Base-by-base conservation (phyloP, 2,797 vertebrate genomes). In the Macrochelys suwanniensis region DNA sequence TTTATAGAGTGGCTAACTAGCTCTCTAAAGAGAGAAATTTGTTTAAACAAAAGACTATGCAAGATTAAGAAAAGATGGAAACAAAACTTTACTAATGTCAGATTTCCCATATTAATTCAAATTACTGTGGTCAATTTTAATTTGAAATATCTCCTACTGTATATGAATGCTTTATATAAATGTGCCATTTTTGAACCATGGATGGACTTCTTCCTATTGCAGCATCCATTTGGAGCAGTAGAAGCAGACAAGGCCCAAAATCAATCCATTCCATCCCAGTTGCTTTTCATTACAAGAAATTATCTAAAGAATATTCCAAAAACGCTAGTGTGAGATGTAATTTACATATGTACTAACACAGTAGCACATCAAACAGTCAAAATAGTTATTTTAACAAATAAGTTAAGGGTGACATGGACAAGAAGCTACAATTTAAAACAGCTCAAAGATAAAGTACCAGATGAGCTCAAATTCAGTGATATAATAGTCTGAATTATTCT, bases 381-480 rank as follows among this genome's bases (percentile, higher is more conserved):
- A 88, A 53, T 2, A 90, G 83, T 84, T 90, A 80, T 82, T 92
- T 87, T 82, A 80, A 47, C 6, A 89, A 89, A 33, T 25, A 82
- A 80, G 21, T 21, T 56, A 92, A 93, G 82, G 17, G 5, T 84
- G 28, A 10, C 61, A 86, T 76, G 42, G 33, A 68, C 53, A 85
- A 84, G 28, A 94, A 93, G 82, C n/a, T 0, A 77, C 21, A 49
- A 86, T 89, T 94, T 76, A 7, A 86, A 90, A 42, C 92, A 82
- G 33, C 3, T 76, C 49, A 94, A 57, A 21, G 81, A 61, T 89
- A 89, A 15, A 94, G 11, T 42, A 89, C 26, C 0, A 26, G 0
- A 37, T 77, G n/a, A 87, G 11, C 56, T 25, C 51, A 83, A 61
- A 33, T 23, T 49, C 49, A 45, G 17, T 31, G 23, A 28, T 2